Percentiles rank a stretch among this genome's conserved stretches.
phyloP scores from a whole-genome alignment of 2,888 invertebrate genomes.

The Lysandra coridon region DNA sequence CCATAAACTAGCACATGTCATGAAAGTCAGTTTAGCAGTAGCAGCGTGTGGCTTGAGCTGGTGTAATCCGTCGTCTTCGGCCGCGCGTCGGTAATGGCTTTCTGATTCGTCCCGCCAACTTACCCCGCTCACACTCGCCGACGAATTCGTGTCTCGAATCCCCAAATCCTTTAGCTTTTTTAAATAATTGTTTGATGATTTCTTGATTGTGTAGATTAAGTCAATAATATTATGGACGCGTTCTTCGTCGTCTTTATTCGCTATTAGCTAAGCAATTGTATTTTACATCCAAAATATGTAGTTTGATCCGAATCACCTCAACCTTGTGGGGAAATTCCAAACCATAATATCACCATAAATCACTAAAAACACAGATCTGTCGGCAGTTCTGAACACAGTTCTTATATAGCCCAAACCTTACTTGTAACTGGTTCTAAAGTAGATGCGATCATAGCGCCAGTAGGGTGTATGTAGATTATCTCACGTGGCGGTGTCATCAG shows the following conservation, averaged over 20 bases:
- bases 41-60: background rate
- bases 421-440: background rate
- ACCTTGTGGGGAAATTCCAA: no score
- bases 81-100: constrained; percentile 43
- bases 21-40: background rate
- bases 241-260: no score
- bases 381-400: no score
- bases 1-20: no score
- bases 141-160: background rate
- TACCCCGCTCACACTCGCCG: background rate
- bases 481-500: background rate
- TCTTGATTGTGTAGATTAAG: background rate
- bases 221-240: no score
- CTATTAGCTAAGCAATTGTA: no score
- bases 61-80: background rate
- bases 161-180: background rate
- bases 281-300: no score
- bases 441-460: background rate
- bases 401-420: no score
- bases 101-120: constrained; percentile 44
- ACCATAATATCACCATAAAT: no score
- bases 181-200: background rate
- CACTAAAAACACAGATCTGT: no score
- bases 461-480: background rate
- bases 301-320: no score